Evolutionary conservation across 2,113 vertebrate species (phyloP).

Genomic region (Atlantisia rogersi): DNA sequence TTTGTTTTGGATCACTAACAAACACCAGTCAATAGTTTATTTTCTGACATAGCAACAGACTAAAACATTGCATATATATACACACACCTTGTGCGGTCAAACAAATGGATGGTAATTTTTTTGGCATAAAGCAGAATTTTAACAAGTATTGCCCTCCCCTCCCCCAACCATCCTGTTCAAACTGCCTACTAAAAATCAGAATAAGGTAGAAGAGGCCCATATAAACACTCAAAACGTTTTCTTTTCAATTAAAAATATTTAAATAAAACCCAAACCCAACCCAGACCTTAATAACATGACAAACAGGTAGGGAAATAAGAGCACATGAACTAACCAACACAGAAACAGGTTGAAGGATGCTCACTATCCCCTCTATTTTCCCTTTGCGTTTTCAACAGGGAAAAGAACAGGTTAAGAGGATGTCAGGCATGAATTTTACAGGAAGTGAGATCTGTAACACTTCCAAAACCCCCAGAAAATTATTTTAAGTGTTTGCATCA

Average conservation of each 20-base stretch:
- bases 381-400: not conserved
- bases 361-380: not conserved
- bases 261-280: not conserved
- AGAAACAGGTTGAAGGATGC: not conserved
- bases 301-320: not conserved
- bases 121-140: not conserved
- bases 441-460: fast-evolving
- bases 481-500: not conserved
- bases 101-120: not conserved
- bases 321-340: not conserved
- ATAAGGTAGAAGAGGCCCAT: not conserved
- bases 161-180: not conserved
- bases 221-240: not conserved
- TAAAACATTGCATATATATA: not conserved
- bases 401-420: not conserved
- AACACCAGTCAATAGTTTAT: not conserved
- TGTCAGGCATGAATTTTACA: not conserved
- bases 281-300: not conserved
- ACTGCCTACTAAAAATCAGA: not conserved
- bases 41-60: not conserved
- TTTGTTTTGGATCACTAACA: not conserved
- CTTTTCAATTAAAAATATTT: not conserved
- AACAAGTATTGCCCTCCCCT: not conserved
- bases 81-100: not conserved
- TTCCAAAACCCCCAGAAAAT: not conserved